These are phyloP conservation scores for Thaumatotibia leucotreta DNA, from an alignment of 1,140 invertebrate genomes.

Conservation along the genomic window DNA sequence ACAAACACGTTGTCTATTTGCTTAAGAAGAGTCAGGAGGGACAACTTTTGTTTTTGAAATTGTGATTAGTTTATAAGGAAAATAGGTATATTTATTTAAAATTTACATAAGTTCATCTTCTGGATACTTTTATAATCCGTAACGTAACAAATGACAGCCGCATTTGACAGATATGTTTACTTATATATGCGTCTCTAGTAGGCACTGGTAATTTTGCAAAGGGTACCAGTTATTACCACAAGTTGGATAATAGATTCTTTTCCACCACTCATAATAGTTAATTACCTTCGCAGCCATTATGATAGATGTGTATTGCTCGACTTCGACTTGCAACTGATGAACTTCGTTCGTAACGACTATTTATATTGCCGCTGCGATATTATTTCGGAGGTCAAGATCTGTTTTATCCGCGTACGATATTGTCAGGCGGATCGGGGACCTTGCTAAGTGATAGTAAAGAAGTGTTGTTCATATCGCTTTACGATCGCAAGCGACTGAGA, in stretches of 20 bases:
- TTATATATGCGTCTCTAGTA: not conserved
- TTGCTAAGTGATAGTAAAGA: not conserved
- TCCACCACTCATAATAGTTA: not conserved
- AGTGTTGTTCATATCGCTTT: too few relatives aligned
- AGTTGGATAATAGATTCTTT: not conserved
- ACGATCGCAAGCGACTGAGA: too few relatives aligned
- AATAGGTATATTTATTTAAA: too few relatives aligned
- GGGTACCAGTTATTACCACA: too few relatives aligned
- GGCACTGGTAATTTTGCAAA: not conserved
- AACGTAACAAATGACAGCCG: too few relatives aligned
- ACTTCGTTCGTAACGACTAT: not conserved
- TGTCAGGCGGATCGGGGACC: not conserved
- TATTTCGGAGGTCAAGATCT: constrained; percentile 1
- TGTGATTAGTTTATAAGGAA: too few relatives aligned
- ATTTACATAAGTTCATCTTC: too few relatives aligned
- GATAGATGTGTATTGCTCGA: constrained; percentile 11
- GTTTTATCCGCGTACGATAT: not conserved
- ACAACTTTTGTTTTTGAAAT: too few relatives aligned
- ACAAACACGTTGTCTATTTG: too few relatives aligned
- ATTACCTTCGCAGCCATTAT: constrained; percentile 12
- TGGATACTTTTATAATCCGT: too few relatives aligned
- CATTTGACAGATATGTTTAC: too few relatives aligned
- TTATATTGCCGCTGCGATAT: not conserved
- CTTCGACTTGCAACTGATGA: constrained; percentile 10
- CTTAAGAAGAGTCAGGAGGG: too few relatives aligned